These are phyloP conservation scores for Diachrysia chrysitis DNA, from an alignment of 2,888 invertebrate genomes.

Conservation along the genomic window DNA sequence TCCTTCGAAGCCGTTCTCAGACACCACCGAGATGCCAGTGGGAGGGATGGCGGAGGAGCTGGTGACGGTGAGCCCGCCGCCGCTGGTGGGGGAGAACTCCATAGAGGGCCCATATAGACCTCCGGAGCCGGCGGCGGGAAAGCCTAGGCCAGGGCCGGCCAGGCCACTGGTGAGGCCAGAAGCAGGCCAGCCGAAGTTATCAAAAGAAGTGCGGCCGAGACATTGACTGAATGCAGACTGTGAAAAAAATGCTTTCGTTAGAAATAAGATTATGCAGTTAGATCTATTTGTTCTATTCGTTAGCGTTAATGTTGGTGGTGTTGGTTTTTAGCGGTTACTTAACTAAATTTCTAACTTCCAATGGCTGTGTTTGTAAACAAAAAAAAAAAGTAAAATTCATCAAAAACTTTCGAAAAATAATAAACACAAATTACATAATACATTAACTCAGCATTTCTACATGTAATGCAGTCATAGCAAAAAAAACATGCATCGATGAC, in stretches of 20 bases:
- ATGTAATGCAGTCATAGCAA: too few relatives aligned
- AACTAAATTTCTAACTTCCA: too few relatives aligned
- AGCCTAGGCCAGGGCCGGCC: slow-evolving; percentile 12
- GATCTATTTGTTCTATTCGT: too few relatives aligned
- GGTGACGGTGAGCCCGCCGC: slow-evolving; percentile 36
- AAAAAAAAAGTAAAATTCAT: too few relatives aligned
- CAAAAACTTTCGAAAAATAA: too few relatives aligned
- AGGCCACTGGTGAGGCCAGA: slow-evolving; percentile 11
- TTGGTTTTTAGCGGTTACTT: background rate
- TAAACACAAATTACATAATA: too few relatives aligned
- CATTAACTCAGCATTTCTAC: too few relatives aligned
- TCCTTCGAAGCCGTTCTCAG: slow-evolving; percentile 48
- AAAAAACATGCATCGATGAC: too few relatives aligned
- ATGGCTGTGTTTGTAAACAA: too few relatives aligned
- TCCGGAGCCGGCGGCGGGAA: slow-evolving; percentile 8
- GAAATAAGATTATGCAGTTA: background rate
- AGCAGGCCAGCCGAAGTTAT: slow-evolving; percentile 18
- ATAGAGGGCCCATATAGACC: slow-evolving; percentile 28
- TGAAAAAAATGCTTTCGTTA: background rate
- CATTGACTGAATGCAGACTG: slow-evolving; percentile 36
- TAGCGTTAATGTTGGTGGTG: background rate
- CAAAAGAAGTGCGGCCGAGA: slow-evolving; percentile 30
- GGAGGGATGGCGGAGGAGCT: slow-evolving; percentile 40
- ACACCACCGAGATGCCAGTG: slow-evolving; percentile 25
- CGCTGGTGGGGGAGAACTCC: slow-evolving; percentile 32